phyloP scores from a whole-genome alignment of 2,888 invertebrate species.

The Tuta absoluta region DNA sequence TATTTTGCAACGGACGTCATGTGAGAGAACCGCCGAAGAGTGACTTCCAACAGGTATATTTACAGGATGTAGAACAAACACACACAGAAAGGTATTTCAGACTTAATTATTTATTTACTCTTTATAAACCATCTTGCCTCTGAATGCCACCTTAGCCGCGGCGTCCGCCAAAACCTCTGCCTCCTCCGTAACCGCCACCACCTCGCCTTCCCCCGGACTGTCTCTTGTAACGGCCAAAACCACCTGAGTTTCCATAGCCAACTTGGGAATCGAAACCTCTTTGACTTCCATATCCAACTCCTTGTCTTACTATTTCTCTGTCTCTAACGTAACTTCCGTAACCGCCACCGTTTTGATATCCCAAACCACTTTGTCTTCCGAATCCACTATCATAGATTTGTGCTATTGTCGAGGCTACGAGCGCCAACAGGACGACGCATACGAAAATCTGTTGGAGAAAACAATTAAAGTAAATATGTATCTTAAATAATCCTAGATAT shows the following conservation, averaged over 20 bases:
- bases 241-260: not conserved
- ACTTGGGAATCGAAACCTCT: not conserved
- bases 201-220: not conserved
- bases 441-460: not conserved
- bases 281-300: not conserved
- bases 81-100: not conserved
- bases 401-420: not conserved
- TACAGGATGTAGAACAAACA: not conserved
- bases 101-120: not conserved
- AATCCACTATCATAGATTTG: not conserved
- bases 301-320: not conserved
- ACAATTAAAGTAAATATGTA: too few relatives aligned
- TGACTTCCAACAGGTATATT: too few relatives aligned
- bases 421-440: conserved; percentile 2
- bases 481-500: too few relatives aligned
- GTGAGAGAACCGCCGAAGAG: too few relatives aligned
- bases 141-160: not conserved
- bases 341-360: not conserved
- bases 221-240: not conserved
- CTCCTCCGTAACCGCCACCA: not conserved
- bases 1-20: too few relatives aligned
- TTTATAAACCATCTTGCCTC: not conserved
- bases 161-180: not conserved
- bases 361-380: not conserved
- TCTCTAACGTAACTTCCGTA: not conserved